phyloP scores from a whole-genome alignment of 1,140 invertebrate species.

The Cherax quadricarinatus region DNA sequence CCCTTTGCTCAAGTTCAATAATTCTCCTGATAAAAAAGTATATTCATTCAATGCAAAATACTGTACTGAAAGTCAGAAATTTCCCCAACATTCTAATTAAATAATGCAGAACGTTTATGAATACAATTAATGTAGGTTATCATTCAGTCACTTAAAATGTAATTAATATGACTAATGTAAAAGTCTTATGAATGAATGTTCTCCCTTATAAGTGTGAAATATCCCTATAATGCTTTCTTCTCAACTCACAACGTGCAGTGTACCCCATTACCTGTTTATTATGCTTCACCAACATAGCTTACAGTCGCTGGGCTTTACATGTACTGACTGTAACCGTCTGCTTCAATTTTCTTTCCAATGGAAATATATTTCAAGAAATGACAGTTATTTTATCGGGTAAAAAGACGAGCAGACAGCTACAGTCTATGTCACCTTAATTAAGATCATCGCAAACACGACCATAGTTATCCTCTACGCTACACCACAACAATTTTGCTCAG shows the following conservation, averaged over 20 bases:
- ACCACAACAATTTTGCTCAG: neutral
- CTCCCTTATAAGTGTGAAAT: constrained; percentile 2
- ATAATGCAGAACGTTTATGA: neutral
- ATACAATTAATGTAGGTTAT: neutral
- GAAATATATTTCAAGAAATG: neutral
- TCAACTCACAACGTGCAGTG: neutral
- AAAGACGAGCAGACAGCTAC: neutral
- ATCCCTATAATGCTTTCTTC: neutral
- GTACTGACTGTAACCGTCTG: neutral
- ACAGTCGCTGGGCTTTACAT: neutral
- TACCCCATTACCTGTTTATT: neutral
- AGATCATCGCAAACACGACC: constrained; percentile 4
- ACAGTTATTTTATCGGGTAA: neutral
- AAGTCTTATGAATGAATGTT: neutral
- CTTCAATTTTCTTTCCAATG: neutral
- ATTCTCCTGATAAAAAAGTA: neutral
- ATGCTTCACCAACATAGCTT: neutral
- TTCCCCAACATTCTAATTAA: too few species aligned
- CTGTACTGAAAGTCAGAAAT: neutral
- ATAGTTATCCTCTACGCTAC: neutral
- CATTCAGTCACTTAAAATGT: neutral
- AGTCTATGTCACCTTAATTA: neutral
- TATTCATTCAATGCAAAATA: neutral
- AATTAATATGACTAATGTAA: neutral
- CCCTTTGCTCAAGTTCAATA: neutral